phyloP scores from a whole-genome alignment of 53 echinoderm and acorn worm species.

The Paelopatides confundens region DNA sequence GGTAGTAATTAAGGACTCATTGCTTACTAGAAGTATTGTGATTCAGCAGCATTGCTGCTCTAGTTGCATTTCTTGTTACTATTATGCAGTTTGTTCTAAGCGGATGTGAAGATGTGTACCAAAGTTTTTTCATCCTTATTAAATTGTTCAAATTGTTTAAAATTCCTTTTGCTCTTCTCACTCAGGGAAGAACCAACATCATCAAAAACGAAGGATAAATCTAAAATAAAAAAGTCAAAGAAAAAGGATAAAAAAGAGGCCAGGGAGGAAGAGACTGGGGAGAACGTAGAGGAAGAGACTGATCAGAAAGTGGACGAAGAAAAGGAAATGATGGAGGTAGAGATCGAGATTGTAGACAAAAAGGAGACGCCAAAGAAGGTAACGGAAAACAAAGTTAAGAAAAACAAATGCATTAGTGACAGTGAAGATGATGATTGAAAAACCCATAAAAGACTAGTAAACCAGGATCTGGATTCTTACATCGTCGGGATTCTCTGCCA shows the following conservation, averaged over 20 bases:
- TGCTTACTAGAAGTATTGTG: no score
- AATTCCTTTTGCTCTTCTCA: background rate
- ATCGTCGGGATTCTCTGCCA: no score
- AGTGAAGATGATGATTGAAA: constrained; percentile 58
- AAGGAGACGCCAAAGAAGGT: constrained; percentile 22
- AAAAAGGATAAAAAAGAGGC: background rate
- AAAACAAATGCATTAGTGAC: constrained; percentile 80
- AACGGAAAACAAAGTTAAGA: constrained; percentile 29
- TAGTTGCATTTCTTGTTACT: no score
- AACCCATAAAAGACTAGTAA: no score
- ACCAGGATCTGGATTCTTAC: no score
- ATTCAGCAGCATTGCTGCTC: no score
- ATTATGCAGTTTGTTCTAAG: no score
- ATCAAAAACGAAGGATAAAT: background rate
- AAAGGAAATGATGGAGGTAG: constrained; percentile 33
- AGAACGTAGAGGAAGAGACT: background rate
- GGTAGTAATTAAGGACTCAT: no score
- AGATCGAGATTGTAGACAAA: constrained; percentile 40
- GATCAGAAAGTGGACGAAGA: background rate
- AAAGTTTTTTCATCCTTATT: no score
- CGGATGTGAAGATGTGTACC: no score
- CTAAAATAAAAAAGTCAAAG: background rate
- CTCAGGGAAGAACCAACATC: background rate
- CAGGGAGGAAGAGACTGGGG: background rate
- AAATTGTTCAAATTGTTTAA: no score